Percentiles rank a stretch among this genome's conserved stretches.
Evolutionary conservation across 2,797 vertebrate genomes (phyloP).

Genomic region (Enteromius anoplus): DNA sequence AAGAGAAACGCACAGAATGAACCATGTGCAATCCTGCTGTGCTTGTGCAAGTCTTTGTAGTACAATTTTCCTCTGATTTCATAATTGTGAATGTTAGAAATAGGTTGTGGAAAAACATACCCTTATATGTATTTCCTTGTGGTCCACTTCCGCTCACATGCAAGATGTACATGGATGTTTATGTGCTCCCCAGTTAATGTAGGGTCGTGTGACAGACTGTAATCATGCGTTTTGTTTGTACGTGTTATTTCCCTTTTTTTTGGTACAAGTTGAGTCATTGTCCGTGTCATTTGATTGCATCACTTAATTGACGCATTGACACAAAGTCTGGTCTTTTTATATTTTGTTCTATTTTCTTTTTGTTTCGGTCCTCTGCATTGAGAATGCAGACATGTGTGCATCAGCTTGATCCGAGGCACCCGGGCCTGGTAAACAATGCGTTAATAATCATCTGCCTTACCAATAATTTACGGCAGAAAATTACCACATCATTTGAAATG

Average conservation of each 20-base stretch:
- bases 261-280: background rate
- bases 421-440: constrained; percentile 15
- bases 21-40: background rate
- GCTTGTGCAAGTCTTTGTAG: background rate
- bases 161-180: background rate
- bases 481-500: constrained; percentile 37
- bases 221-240: background rate
- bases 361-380: background rate
- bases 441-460: constrained; percentile 15
- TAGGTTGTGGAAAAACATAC: background rate
- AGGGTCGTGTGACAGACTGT: background rate
- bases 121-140: background rate
- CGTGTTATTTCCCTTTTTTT: background rate
- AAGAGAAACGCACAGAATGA: background rate
- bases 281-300: background rate
- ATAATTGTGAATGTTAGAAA: constrained; percentile 19
- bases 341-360: constrained; percentile 8
- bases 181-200: background rate
- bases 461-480: constrained; percentile 47
- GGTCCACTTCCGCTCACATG: background rate
- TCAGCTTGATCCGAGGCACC: constrained; percentile 9
- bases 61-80: background rate
- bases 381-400: background rate
- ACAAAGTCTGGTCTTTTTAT: constrained; percentile 1
- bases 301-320: constrained; percentile 32